Base-by-base conservation (phyloP, 2,113 vertebrate genomes). In the Hymenochirus boettgeri region DNA sequence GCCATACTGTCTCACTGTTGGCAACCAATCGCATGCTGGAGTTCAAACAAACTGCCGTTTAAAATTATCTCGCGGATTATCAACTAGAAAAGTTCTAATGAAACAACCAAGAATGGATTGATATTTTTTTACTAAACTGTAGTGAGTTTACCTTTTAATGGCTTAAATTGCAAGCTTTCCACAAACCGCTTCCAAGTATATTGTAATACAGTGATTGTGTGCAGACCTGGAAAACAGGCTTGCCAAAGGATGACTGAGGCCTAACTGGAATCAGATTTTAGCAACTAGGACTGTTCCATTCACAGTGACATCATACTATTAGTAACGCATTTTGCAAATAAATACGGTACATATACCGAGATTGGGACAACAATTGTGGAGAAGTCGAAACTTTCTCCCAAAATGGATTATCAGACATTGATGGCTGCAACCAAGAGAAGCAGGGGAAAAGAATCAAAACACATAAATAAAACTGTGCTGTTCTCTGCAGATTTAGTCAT, bases 351-450 rank as follows among this genome's bases (percentile, higher is more conserved):
- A 58, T 57, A 27, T 29, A 54, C 63, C 63, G 29, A 31, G 25
- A 27, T 33, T 65, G 54, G 54, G 45, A 65, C 21, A n/a, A 17
- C 46, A 17, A 51, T 66, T 58, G 55, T 66, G 64, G 64, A 66
- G 59, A 57, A 21, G 26, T 35, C 21, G 62, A 23, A 39, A 26
- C 45, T 58, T 52, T 17, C 64, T 11, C 54, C 57, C 47, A 53
- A 45, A 50, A 69, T 57, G 65, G 65, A 69, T 69, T 69, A 69
- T 69, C 65, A 53, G 65, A 60, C 33, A 59, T 60, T 23, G 46
- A 60, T 69, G 65, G 46, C 65, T 69, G n/a, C 3, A 57, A 29
- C 24, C 12, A 31, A 55, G 25, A 24, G 42, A 46, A 19, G 52
- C 1, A 19, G 65, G 46, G 65, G 46, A 31, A 27, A 50, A 46